Evolutionary conservation across 2,888 invertebrate species (phyloP), one percentile per base, ranked within the genome.

Genomic region (Microplitis deprimator): DNA sequence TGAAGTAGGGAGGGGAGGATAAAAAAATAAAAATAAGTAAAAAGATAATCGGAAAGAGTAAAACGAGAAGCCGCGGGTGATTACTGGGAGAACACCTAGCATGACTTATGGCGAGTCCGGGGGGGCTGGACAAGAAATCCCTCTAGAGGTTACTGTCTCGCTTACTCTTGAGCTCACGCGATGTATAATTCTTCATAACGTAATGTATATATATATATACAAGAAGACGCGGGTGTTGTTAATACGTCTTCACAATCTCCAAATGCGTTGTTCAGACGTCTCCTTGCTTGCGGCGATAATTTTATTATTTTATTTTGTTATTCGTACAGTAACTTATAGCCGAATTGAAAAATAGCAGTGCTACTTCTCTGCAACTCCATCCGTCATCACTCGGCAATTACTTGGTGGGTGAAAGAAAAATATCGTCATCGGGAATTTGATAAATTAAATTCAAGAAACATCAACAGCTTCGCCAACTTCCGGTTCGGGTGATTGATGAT

Each of bases 51-150:
- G 81, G 79, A 78, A 82, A 81, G 87, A 82, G 86, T 87, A 86
- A 87, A 85, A 87, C 87, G 84, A 87, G 87, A 84, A 87, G 87
- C 85, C 83, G 82, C 77, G 81, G 85, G 83, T 87, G 86, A 87
- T 87, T 87, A 87, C 85, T 81, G 84, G 82, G 79, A 83, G 77
- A 87, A 87, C 85, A 87, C 85, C 85, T 85, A 86, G 84, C 83
- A 87, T 88, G 87, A 87, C 85, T 87, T 87, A 87, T 85, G 84
- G 84, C 82, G 79, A 80, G 79, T 74, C 77, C 75, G 38, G 79
- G 65, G 76, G 67, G 67, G n/a, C 29, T 50, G n/a, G 29, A 60
- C 70, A 50, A 74, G 74, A 80, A 64, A 65, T 73, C 75, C 41
- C 70, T 40, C 65, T 73, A 68, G 79, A 39, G 68, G 6, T 70